Conservation (phyloP, 2,888 invertebrate species). For the Corbicula japonica region DNA sequence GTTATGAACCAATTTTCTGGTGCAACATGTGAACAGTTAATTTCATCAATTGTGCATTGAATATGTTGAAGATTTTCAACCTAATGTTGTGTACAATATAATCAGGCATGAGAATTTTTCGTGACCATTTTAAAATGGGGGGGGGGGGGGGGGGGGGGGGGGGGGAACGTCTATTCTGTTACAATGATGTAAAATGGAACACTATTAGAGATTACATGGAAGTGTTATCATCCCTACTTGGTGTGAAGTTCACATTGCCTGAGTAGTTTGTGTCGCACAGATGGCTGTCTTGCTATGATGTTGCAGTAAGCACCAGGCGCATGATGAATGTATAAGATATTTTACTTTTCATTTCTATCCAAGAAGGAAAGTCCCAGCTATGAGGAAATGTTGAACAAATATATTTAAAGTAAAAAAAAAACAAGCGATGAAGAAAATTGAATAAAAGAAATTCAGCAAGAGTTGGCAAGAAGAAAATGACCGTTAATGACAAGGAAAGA, state of each 20-base stretch:
- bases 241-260: conserved; percentile 53
- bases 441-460: background rate
- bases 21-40: too few relatives aligned
- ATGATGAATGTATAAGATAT: conserved; percentile 10
- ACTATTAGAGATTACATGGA: conserved; percentile 41
- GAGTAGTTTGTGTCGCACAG: conserved; percentile 36
- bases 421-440: background rate
- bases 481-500: background rate
- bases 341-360: background rate
- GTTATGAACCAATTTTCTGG: too few relatives aligned
- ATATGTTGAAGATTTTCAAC: too few relatives aligned
- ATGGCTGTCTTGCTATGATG: conserved; percentile 48
- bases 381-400: background rate
- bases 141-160: too few relatives aligned
- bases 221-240: conserved; percentile 45
- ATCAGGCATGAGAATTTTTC: too few relatives aligned
- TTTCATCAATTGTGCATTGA: too few relatives aligned
- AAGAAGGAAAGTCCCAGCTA: background rate
- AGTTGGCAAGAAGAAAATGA: background rate
- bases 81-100: too few relatives aligned
- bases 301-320: conserved; percentile 23
- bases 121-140: too few relatives aligned
- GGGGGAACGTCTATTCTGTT: too few relatives aligned
- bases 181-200: conserved; percentile 64
- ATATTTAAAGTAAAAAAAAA: background rate